Conservation (phyloP, 2,113 vertebrate genomes). For the Salvelinus namaycush region DNA sequence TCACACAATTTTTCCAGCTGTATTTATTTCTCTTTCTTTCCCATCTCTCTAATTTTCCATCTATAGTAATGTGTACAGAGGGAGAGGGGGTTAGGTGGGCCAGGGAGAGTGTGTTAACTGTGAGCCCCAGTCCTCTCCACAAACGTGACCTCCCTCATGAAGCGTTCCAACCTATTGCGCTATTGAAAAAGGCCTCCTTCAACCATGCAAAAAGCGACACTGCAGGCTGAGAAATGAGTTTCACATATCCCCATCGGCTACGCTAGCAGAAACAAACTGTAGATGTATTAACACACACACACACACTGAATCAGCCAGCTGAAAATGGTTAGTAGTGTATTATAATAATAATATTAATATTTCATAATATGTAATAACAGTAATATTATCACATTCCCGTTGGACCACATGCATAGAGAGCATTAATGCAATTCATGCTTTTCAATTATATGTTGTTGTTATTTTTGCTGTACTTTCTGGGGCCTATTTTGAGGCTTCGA, state of each 20-base stretch:
- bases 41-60: constrained; percentile 16
- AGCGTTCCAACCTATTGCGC: too few relatives aligned
- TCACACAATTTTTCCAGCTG: background rate
- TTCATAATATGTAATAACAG: constrained; percentile 13
- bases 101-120: constrained; percentile 6
- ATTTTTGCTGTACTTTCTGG: constrained; percentile 41
- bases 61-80: constrained; percentile 1
- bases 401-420: background rate
- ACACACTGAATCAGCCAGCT: background rate
- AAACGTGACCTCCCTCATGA: too few relatives aligned
- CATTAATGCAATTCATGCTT: background rate
- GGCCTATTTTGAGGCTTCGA: constrained; percentile 6
- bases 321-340: background rate
- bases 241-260: background rate
- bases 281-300: background rate
- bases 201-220: background rate
- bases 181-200: background rate
- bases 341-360: background rate
- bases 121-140: background rate
- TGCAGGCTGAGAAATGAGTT: too few relatives aligned
- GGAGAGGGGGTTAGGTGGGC: constrained; percentile 26
- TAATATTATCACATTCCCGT: constrained; percentile 11
- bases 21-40: constrained; percentile 23
- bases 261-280: background rate
- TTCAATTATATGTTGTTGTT: background rate